phyloP scores from a whole-genome alignment of 2,113 vertebrate species.

The Odontesthes bonariensis region DNA sequence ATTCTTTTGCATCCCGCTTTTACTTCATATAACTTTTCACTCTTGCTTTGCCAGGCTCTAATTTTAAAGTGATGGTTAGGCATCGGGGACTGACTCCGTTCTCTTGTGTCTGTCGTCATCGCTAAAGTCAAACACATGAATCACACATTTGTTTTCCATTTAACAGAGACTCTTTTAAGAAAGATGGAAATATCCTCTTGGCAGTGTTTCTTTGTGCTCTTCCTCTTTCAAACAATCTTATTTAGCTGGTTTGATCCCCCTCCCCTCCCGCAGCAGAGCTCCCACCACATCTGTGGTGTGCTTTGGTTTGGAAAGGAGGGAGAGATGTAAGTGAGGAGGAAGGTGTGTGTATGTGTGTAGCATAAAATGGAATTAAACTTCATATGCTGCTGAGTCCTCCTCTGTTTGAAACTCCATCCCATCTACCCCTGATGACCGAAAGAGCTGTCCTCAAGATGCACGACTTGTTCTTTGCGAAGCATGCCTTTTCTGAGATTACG shows the following conservation, averaged over 20 bases:
- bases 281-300: conserved; percentile 61
- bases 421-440: conserved; percentile 5
- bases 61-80: conserved; percentile 54
- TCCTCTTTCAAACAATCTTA: conserved; percentile 57
- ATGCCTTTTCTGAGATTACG: not conserved
- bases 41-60: conserved; percentile 14
- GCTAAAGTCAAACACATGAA: conserved; percentile 54
- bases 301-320: conserved; percentile 43
- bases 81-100: conserved; percentile 17
- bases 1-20: conserved; percentile 32
- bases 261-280: conserved; percentile 28
- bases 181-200: conserved; percentile 69
- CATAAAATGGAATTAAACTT: conserved; percentile 6
- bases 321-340: conserved; percentile 5
- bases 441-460: not conserved
- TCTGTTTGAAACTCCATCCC: conserved; percentile 35
- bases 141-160: conserved; percentile 72
- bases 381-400: conserved; percentile 10
- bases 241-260: conserved; percentile 39
- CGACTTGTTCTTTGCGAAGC: not conserved
- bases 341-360: conserved; percentile 20
- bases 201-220: conserved; percentile 24
- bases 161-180: conserved; percentile 51
- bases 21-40: conserved; percentile 28
- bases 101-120: conserved; percentile 33